These are phyloP conservation scores for Mungos mungo DNA, from an alignment of 2,113 vertebrate genomes.

Conservation along the genomic window DNA sequence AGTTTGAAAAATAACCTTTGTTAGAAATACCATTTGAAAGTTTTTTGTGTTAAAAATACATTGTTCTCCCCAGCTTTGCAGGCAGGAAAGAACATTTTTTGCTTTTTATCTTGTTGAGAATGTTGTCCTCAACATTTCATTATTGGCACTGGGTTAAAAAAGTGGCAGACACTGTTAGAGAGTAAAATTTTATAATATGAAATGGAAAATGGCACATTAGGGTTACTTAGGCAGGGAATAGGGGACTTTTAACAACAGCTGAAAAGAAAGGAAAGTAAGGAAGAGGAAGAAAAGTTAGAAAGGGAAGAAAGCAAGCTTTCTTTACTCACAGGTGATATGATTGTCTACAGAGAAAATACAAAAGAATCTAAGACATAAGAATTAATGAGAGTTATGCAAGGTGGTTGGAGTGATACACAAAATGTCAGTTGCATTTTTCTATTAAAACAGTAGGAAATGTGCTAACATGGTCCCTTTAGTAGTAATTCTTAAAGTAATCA, in stretches of 20 bases:
- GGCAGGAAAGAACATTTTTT: neutral
- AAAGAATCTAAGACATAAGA: neutral
- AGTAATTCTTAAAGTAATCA: neutral
- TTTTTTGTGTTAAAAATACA: neutral
- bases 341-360: neutral
- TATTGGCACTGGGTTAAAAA: conserved; percentile 8
- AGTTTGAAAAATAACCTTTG: neutral
- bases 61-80: neutral
- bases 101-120: neutral
- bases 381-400: neutral
- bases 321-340: neutral
- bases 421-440: neutral
- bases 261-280: neutral
- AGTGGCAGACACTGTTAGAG: neutral
- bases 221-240: neutral
- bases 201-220: neutral
- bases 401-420: neutral
- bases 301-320: neutral
- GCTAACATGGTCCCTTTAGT: neutral
- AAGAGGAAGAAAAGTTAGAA: neutral
- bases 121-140: neutral
- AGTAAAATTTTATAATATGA: conserved; percentile 17
- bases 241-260: neutral
- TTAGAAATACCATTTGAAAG: neutral
- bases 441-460: conserved; percentile 1